Conservation (phyloP, 92 coral and sea anemone genomes). For the Zoanthus gigantus region DNA sequence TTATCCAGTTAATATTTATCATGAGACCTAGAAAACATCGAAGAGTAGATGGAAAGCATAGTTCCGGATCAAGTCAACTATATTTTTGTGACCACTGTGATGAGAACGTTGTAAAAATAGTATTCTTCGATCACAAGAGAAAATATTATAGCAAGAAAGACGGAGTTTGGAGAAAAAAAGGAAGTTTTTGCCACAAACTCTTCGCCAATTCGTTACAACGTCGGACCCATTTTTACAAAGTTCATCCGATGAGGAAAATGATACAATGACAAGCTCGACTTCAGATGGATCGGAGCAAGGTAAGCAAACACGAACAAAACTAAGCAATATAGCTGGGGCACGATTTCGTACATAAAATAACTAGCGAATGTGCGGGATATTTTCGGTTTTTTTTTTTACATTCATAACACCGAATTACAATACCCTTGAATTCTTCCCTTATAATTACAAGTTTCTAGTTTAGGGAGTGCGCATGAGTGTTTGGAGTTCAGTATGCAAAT, state of each 20-base stretch:
- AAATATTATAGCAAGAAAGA: conserved; percentile 6
- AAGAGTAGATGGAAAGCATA: no score
- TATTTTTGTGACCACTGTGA: conserved; percentile 3
- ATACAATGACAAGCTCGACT: not conserved
- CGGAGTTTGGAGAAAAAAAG: not conserved
- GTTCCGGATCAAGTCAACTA: not conserved
- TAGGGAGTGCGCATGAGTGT: no score
- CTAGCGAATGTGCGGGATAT: no score
- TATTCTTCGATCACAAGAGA: conserved; percentile 8
- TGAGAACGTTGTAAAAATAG: not conserved
- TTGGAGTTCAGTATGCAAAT: no score
- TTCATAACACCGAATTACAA: no score
- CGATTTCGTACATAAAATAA: no score
- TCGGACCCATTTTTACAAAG: not conserved
- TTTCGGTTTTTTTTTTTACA: no score
- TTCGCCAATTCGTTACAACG: not conserved
- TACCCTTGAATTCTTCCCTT: no score
- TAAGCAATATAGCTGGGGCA: no score
- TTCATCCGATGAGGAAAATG: conserved; percentile 5
- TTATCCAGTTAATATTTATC: no score
- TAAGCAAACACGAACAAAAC: not conserved
- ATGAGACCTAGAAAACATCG: no score
- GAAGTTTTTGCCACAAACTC: not conserved
- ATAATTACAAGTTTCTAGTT: no score
- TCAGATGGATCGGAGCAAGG: not conserved